Evolutionary conservation across 1,140 invertebrate species (phyloP), one percentile per base, ranked within the genome.

Genomic region (Calephelis nemesis): DNA sequence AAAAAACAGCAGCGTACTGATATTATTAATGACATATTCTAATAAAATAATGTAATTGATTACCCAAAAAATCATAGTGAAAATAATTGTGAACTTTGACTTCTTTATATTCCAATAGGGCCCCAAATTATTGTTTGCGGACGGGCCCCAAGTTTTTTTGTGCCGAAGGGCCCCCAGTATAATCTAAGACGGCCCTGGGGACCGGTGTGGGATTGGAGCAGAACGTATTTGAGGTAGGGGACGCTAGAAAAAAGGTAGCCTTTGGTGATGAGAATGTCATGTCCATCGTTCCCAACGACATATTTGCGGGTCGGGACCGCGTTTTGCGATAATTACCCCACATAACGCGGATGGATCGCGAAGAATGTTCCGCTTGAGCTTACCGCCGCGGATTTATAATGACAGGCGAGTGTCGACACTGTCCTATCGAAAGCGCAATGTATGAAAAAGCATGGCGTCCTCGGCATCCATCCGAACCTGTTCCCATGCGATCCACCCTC

Each of bases 221-320:
- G 72, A 67, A 74, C 84, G 83, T 82, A 82, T 80, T 83, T 71
- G 79, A 74, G 72, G 75, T 70, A 74, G 78, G 74, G 76, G 74
- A 82, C 75, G 71, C 62, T 81, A 76, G 77, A 85, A 90, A 90
- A 90, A 89, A 79, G 73, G 50, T 52, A 83, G 72, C 84, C 78
- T 84, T 89, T 78, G 88, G 87, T 91, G 88, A 91, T 89, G 87
- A 89, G 87, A 88, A 89, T 87, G 88, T 91, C 88, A 91, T 91
- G 88, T 91, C 85, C 80, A 73, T 81, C 82, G 87, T 87, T 88
- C 81, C 78, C 87, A 76, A 88, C 88, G 88, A 91, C 87, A 91
- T 91, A 91, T 89, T 84, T 89, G 84, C 83, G 88, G 89, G 85
- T 82, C 84, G 85, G 76, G 81, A 78, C 80, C 75, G 81, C 84